Evolutionary conservation across 2,797 vertebrate genomes (phyloP).

Genomic region (Sebastes dallii): DNA sequence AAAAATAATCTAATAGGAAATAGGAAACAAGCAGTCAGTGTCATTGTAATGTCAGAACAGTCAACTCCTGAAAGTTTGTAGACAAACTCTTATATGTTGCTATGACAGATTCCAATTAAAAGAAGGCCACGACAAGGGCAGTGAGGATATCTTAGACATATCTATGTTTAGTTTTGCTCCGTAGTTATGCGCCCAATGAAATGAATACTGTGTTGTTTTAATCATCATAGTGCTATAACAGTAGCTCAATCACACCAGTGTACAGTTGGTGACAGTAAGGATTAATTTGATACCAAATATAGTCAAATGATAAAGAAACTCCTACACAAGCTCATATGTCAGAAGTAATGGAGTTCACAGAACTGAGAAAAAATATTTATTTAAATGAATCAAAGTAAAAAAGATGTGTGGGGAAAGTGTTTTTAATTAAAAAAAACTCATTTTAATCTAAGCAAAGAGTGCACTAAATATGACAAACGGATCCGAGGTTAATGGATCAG

Average conservation of each 20-base stretch:
- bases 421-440: conserved; percentile 24
- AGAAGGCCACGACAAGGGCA: not conserved
- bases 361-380: not conserved
- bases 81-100: not conserved
- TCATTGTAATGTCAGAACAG: not conserved
- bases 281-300: not conserved
- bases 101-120: conserved; percentile 7
- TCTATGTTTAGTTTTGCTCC: not conserved
- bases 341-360: not conserved
- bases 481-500: not conserved
- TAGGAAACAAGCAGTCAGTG: conserved; percentile 21
- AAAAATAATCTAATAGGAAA: conserved; percentile 90
- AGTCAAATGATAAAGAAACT: not conserved
- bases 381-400: not conserved
- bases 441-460: not conserved
- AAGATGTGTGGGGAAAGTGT: not conserved
- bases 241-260: not conserved
- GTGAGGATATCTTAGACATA: not conserved
- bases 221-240: not conserved
- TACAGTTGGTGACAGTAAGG: not conserved
- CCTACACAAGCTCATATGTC: not conserved
- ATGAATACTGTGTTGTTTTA: not conserved
- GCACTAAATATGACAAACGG: not conserved
- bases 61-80: not conserved
- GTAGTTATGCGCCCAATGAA: too few relatives aligned